Conservation (phyloP, 2,113 vertebrate genomes). For the Heterotilapia buettikoferi region DNA sequence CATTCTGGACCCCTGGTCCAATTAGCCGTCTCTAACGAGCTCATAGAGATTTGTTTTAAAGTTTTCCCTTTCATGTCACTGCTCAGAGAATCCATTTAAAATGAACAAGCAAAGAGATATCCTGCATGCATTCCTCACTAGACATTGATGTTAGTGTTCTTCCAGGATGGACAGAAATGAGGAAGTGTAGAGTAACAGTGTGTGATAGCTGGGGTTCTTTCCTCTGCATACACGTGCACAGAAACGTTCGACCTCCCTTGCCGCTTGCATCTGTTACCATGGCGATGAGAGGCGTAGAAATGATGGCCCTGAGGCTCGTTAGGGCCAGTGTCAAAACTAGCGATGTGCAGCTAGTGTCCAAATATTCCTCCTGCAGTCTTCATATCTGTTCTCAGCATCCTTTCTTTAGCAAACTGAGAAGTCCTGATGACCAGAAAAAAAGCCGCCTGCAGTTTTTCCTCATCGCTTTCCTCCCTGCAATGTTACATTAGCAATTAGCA, state of each 20-base stretch:
- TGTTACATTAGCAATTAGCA: slow-evolving; percentile 4
- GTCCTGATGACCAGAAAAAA: neutral
- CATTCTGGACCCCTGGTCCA: slow-evolving; percentile 29
- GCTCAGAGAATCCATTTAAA: slow-evolving; percentile 14
- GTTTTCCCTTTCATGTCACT: slow-evolving; percentile 19
- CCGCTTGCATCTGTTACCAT: slow-evolving; percentile 49
- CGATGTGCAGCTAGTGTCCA: neutral
- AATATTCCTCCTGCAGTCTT: neutral
- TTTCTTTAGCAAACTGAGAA: neutral
- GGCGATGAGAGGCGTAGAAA: slow-evolving; percentile 15
- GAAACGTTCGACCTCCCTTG: neutral
- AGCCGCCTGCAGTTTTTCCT: neutral
- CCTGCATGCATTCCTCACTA: neutral
- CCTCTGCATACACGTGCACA: neutral
- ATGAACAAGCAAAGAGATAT: neutral
- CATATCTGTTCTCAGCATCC: neutral
- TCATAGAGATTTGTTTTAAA: neutral
- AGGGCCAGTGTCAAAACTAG: slow-evolving; percentile 40
- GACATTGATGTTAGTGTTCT: slow-evolving; percentile 10
- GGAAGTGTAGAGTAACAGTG: neutral
- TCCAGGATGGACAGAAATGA: neutral
- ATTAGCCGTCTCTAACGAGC: slow-evolving; percentile 49
- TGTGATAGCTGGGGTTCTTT: neutral
- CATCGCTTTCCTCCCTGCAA: neutral
- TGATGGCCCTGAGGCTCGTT: slow-evolving; percentile 40